phyloP scores from a whole-genome alignment of 2,888 invertebrate genomes.

The Oegoconia quadripuncta region DNA sequence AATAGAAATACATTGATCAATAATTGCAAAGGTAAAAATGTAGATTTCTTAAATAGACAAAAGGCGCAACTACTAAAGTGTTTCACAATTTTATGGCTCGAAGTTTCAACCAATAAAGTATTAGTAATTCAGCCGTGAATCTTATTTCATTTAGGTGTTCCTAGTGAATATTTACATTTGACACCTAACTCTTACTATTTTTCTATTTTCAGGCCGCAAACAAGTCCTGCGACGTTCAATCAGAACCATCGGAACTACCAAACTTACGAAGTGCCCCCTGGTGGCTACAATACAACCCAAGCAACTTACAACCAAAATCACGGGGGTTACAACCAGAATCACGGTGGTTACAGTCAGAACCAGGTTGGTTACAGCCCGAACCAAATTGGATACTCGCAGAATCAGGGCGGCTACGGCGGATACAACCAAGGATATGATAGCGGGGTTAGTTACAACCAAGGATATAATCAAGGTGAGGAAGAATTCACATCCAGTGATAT shows the following conservation, averaged over 20 bases:
- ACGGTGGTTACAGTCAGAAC: slow-evolving; percentile 15
- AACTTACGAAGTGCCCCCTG: slow-evolving; percentile 57
- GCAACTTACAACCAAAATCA: slow-evolving; percentile 15
- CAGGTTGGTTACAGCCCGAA: slow-evolving; percentile 21
- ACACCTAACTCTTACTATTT: no score
- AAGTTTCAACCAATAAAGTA: no score
- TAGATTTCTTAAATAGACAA: no score
- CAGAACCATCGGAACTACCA: slow-evolving; percentile 50
- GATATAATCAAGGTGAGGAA: slow-evolving; percentile 15
- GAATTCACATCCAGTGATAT: no score
- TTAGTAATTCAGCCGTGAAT: no score
- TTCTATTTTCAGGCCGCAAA: slow-evolving; percentile 43
- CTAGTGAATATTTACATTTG: no score
- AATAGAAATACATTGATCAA: no score
- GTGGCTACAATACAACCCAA: slow-evolving; percentile 44
- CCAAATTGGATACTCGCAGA: slow-evolving; percentile 16
- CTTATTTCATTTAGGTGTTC: no score
- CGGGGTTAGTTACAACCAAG: slow-evolving; percentile 16
- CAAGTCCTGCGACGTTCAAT: slow-evolving; percentile 35
- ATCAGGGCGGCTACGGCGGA: slow-evolving; percentile 13
- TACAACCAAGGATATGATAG: slow-evolving; percentile 17
- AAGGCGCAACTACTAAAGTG: no score
- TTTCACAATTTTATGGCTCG: no score
- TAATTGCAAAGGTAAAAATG: no score
- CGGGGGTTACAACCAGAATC: slow-evolving; percentile 12